Evolutionary conservation across 2,113 vertebrate species (phyloP), one percentile per base, ranked within the genome.

Genomic region (Hemibagrus wyckioides): DNA sequence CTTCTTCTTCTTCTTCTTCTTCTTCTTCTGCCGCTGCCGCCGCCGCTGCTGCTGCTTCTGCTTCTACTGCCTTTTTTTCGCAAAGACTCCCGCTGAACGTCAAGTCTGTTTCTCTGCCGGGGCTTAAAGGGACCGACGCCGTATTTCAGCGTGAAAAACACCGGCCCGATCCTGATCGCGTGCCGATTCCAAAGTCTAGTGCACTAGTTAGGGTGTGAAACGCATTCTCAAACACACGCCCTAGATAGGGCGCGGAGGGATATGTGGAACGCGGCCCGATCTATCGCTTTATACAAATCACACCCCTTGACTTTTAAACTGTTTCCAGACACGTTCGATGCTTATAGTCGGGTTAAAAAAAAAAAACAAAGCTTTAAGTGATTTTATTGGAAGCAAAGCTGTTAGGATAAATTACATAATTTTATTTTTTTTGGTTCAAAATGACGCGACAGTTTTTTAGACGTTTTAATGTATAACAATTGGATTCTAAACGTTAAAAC

Each of bases 61-160:
- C 19, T 21, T 6, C 4, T 44, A 23, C 41, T 48, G 10, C 41
- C 21, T 33, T 5, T 84, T 71, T 36, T 28, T 41, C 17, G 83
- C 23, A 56, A 25, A 71, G 48, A 54, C 65, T 84, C 83, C 83
- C 65, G 65, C 82, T 84, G 82, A 84, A 71, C 82, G 82, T 71
- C 82, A 84, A 56, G 6, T 56, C 77, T 21, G 77, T 57, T 56
- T 80, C 77, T 80, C 17, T 36, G 17, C 19, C 81, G 23, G n/a
- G n/a, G 81, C 83, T 84, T 84, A 84, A 84, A 84, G 83, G 83
- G 65, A 25, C 63, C 57, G 65, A 25, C 81, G 17, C 77, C 0
- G 30, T n/a, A n/a, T 80, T 56, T 76, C 13, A 57, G 7, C 50
- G 4, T 10, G 6, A 30, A 79, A 52, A 82, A 30, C 59, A 48